Conservation (phyloP, 2,888 invertebrate species). For the Drosophila prolongata region DNA sequence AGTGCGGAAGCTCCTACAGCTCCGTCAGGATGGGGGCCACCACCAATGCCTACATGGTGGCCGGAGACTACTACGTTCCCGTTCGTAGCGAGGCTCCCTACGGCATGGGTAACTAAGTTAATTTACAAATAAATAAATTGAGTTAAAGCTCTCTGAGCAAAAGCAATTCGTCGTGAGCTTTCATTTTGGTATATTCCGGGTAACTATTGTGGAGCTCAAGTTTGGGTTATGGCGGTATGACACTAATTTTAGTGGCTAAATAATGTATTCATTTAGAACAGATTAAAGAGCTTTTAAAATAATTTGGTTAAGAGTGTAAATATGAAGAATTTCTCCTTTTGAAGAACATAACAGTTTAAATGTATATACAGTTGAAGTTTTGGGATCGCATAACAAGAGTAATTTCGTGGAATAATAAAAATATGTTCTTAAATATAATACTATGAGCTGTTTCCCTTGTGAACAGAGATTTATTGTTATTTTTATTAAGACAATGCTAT, state of each 20-base stretch:
- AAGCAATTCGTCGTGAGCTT: slow-evolving; percentile 14
- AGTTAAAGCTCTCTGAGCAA: slow-evolving; percentile 27
- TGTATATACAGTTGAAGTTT: no score
- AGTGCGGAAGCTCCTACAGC: slow-evolving; percentile 72
- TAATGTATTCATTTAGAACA: no score
- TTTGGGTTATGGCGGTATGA: not conserved
- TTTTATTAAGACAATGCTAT: no score
- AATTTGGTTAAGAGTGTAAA: no score
- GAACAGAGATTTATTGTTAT: no score
- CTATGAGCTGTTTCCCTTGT: no score
- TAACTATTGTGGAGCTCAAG: not conserved
- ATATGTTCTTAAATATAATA: no score
- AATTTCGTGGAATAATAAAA: no score
- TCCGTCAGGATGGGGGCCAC: slow-evolving; percentile 74
- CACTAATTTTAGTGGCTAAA: not conserved
- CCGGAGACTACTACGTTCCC: slow-evolving; percentile 80
- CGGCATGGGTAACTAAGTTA: slow-evolving; percentile 61
- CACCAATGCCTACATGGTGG: slow-evolving; percentile 69
- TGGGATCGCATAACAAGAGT: no score
- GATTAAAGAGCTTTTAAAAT: no score
- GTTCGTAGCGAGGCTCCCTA: slow-evolving; percentile 71
- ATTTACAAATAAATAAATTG: slow-evolving; percentile 13
- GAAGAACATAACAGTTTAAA: no score
- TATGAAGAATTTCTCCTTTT: no score
- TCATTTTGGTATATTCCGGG: not conserved